Percentiles rank a stretch among this genome's conserved stretches.
phyloP scores from a whole-genome alignment of 2,888 invertebrate genomes.

The Cantharis nigra region DNA sequence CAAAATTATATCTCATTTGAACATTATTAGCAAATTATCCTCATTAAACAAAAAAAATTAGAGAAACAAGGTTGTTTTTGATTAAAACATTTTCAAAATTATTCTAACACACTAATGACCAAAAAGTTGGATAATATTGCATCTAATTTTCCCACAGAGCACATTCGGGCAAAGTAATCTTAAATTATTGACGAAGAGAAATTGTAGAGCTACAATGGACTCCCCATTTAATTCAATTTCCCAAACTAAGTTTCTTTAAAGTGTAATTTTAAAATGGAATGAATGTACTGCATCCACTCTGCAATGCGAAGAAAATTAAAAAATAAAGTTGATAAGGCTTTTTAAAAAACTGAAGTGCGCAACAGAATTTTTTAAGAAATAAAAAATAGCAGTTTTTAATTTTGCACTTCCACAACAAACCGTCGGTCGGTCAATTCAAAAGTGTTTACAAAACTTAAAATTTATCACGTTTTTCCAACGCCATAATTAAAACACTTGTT shows the following conservation, averaged over 20 bases:
- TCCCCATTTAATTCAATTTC: conserved; percentile 1
- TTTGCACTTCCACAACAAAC: not conserved
- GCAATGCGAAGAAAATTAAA: not conserved
- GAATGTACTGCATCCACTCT: not conserved
- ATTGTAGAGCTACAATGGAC: not conserved
- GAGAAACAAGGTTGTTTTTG: not conserved
- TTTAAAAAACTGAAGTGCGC: not conserved
- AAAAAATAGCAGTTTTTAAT: not conserved
- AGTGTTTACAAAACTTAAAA: not conserved
- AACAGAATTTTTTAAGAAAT: not conserved
- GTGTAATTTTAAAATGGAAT: not conserved
- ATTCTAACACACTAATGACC: not conserved
- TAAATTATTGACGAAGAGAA: not conserved
- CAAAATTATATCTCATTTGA: conserved; percentile 24
- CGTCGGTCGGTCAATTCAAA: not conserved
- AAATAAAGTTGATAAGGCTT: not conserved
- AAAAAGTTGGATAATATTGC: not conserved
- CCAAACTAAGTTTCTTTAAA: not conserved
- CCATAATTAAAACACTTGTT: not conserved
- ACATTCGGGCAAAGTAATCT: not conserved
- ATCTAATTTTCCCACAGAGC: not conserved
- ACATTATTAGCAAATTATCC: not conserved
- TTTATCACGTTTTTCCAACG: not conserved
- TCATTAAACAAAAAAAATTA: not conserved
- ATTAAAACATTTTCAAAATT: not conserved